Conservation (phyloP, 2,113 vertebrate genomes). For the Crocuta crocuta region DNA sequence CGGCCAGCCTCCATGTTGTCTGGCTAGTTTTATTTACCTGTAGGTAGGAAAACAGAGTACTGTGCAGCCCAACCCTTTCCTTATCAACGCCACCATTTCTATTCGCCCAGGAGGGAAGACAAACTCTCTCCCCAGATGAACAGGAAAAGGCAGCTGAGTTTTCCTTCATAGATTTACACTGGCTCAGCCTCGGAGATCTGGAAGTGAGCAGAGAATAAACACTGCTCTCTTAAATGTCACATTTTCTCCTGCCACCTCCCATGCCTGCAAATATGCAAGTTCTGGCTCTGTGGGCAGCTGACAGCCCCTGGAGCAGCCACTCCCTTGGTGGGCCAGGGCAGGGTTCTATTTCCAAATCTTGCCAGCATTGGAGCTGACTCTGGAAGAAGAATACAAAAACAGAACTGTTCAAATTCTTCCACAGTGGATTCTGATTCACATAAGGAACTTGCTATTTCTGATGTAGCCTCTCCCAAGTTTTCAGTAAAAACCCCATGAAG, state of each 20-base stretch:
- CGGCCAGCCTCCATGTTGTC: neutral
- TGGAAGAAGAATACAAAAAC: slow-evolving; percentile 57
- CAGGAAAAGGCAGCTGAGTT: neutral
- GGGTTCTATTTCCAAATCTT: slow-evolving; percentile 1
- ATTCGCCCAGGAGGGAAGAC: neutral
- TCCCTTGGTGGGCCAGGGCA: neutral
- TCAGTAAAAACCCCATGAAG: neutral
- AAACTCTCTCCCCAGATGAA: neutral
- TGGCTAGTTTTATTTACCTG: neutral
- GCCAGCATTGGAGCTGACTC: slow-evolving; percentile 38
- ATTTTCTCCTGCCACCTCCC: neutral
- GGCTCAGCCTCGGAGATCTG: neutral
- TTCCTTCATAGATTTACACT: neutral
- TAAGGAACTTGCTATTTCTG: slow-evolving; percentile 41
- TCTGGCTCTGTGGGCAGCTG: neutral
- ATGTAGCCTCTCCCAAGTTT: neutral
- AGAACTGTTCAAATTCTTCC: slow-evolving; percentile 34
- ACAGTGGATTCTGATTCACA: slow-evolving; percentile 46
- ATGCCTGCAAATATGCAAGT: neutral
- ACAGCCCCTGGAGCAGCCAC: neutral
- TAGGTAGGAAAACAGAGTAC: neutral
- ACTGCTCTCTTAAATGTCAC: neutral
- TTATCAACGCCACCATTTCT: neutral
- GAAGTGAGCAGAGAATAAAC: neutral
- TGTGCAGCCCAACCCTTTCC: neutral